Base-by-base conservation (phyloP, 2,888 invertebrate genomes). In the Noctua comes region DNA sequence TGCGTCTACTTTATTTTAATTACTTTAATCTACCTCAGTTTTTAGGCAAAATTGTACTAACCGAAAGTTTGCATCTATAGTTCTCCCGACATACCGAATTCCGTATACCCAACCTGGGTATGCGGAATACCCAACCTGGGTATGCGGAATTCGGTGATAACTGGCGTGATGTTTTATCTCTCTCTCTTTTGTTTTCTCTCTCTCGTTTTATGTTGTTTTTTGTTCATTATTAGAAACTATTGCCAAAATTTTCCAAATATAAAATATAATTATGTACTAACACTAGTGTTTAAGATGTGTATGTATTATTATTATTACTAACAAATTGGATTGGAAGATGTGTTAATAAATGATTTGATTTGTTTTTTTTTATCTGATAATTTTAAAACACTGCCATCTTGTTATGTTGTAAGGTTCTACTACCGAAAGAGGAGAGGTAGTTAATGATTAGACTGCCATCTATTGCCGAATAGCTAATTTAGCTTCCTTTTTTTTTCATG, bases 401-500 rank as follows among this genome's bases (percentile, higher is more conserved):
- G 43, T 27, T 11, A 27, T 10, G 54, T n/a, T 6, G 7, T 36
- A 0, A n/a, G 8, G 1, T 27, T 46, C 48, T 74, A 69, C 21
- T 5, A 64, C 13, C 8, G 4, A 68, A 46, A 43, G 11, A 11
- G 40, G 21, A 31, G 0, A 2, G 13, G 24, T 0, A 1, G 2
- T 48, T 16, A 59, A 24, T 36, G 36, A 13, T 51, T 16, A 40
- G 13, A 0, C 69, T 74, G 89, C 80, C 82, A 88, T 80, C 91
- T 92, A 85, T 77, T 72, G 80, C 5, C 21, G 16, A 89, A 77
- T 89, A 88, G 89, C 11, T 31, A 2, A 66, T 5, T 27, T 10
- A 1, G 7, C 2, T 11, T 2, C 4, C 11, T 24, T 8, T 31
- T 51, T n/a, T n/a, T 36, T 40, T 66, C 0, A 13, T 51, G 10